A percentile compares a stretch with the other conserved stretches of the same genome.
phyloP scores from a whole-genome alignment of 2,888 invertebrate genomes.

The Nomada ferruginata region DNA sequence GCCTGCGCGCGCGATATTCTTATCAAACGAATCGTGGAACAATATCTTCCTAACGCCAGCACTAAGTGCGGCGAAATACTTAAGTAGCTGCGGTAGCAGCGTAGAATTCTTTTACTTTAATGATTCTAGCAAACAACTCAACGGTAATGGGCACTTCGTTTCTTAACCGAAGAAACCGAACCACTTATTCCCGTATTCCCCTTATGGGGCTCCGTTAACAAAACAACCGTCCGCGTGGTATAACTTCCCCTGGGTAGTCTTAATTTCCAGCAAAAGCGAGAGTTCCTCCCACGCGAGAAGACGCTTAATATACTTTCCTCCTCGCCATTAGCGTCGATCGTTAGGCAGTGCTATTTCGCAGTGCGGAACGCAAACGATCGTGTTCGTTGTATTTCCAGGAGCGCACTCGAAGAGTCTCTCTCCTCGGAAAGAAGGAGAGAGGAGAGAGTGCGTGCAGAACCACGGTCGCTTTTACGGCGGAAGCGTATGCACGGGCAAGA shows the following conservation, averaged over 20 bases:
- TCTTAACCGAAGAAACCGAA: neutral
- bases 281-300: constrained; percentile 61
- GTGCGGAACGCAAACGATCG: constrained; percentile 57
- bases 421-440: neutral
- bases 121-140: too few species aligned
- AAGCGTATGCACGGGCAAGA: constrained; percentile 39
- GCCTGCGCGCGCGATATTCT: too few species aligned
- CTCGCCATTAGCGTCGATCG: constrained; percentile 68
- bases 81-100: too few species aligned
- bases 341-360: constrained; percentile 57
- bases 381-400: constrained; percentile 39
- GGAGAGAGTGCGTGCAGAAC: constrained; percentile 14
- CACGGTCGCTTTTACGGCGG: constrained; percentile 47
- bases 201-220: neutral
- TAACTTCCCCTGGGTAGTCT: constrained; percentile 40
- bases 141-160: neutral
- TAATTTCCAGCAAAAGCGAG: constrained; percentile 59
- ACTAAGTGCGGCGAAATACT: too few species aligned
- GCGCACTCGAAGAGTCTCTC: neutral
- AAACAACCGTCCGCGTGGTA: neutral
- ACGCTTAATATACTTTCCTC: constrained; percentile 61
- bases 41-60: too few species aligned
- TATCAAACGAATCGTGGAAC: too few species aligned
- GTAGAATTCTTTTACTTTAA: too few species aligned
- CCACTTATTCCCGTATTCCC: neutral